Base-by-base conservation (phyloP, 2,797 vertebrate species). In the Spondyliosoma cantharus region DNA sequence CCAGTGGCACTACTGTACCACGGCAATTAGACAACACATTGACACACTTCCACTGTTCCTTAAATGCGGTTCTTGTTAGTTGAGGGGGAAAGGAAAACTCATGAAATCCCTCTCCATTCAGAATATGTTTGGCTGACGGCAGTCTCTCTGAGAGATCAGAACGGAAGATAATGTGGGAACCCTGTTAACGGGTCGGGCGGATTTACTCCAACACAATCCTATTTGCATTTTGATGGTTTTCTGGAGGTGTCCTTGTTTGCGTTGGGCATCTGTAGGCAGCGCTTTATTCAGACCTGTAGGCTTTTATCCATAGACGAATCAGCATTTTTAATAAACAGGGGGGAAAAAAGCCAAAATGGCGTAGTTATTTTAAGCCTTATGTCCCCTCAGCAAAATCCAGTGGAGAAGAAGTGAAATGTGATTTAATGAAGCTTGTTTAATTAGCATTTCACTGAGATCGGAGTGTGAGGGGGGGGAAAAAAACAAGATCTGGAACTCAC, bases 391-490 rank as follows among this genome's bases (percentile, higher is more conserved):
- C 88, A 86, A 90, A 90, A 90, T 88, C 74, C 80, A 86, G 32
- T 7, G 9, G 72, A 89, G 87, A 85, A 86, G 74, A 89, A 90
- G 85, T 87, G 85, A 92, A 92, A 90, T 90, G 80, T 89, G 89
- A 91, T 90, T 93, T 91, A 94, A 94, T 92, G 92, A 92, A 90
- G 91, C 89, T 91, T 90, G 86, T 92, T 94, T 92, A 92, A 95
- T 95, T 94, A 93, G 90, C 86, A 91, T 90, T 89, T 90, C 80
- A 75, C 82, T 86, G 77, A 85, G 84, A 94, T 86, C 60, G 82
- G 71, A 88, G 82, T 83, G 83, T 63, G 76, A 77, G 65, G 69
- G 32, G 29, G 64, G 48, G n/a, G n/a, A 45, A 43, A 74, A 87
- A 90, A 85, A 84, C 79, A 87, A 69, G 78, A 91, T 92, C 74